Evolutionary conservation across 2,888 invertebrate genomes (phyloP).

Genomic region (Phortica okadai): DNA sequence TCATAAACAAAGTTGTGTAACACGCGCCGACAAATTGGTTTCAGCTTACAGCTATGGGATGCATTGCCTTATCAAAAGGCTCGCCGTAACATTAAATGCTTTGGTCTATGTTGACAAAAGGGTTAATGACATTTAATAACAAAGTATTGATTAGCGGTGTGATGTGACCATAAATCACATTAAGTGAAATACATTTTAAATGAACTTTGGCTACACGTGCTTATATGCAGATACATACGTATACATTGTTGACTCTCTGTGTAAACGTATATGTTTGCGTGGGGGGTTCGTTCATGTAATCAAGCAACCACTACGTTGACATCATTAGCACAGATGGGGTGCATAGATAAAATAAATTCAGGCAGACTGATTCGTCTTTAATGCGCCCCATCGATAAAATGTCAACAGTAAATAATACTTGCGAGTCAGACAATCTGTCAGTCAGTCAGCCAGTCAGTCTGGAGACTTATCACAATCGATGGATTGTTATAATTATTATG

Average conservation of each 20-base stretch:
- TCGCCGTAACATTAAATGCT: background rate
- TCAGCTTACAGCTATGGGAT: too few relatives aligned
- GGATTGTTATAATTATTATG: background rate
- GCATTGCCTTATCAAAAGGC: too few relatives aligned
- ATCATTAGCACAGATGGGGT: slow-evolving; percentile 24
- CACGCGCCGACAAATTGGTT: too few relatives aligned
- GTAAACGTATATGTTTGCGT: too few relatives aligned
- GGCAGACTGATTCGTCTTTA: background rate
- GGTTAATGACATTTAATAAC: background rate
- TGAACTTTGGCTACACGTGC: slow-evolving; percentile 12
- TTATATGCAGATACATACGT: background rate
- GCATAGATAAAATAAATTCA: slow-evolving; percentile 7
- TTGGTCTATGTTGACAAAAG: background rate
- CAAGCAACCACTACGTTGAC: background rate
- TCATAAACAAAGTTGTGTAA: too few relatives aligned
- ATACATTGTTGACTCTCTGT: too few relatives aligned
- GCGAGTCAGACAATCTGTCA: background rate
- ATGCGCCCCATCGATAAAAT: background rate
- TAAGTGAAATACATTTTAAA: background rate
- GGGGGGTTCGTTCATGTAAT: too few relatives aligned
- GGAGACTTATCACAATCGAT: background rate
- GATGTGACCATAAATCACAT: too few relatives aligned
- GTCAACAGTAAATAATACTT: background rate
- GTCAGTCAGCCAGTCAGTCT: background rate
- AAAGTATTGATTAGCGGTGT: background rate